Conservation (phyloP, 2,888 invertebrate species). For the Anodontia alba region DNA sequence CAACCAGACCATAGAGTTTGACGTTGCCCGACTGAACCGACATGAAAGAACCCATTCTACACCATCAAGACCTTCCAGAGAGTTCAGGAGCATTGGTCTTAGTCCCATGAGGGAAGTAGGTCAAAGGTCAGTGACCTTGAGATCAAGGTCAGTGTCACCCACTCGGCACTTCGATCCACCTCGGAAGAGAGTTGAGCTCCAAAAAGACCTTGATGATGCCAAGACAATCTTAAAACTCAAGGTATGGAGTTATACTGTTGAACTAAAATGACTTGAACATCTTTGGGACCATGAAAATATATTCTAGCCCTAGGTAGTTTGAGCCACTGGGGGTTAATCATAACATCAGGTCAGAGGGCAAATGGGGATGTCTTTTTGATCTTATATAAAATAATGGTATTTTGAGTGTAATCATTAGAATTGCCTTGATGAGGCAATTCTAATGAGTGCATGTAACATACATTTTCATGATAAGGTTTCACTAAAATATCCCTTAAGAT, state of each 20-base stretch:
- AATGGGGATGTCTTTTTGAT: no score
- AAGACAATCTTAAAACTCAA: constrained; percentile 74
- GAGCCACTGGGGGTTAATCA: no score
- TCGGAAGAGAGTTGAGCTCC: constrained; percentile 59
- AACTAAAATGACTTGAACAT: no score
- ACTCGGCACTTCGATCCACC: constrained; percentile 40
- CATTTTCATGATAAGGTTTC: no score
- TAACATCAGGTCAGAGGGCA: no score
- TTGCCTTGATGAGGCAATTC: no score
- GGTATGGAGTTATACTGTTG: constrained; percentile 59
- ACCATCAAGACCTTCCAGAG: constrained; percentile 63
- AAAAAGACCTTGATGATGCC: constrained; percentile 72
- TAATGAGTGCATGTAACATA: no score
- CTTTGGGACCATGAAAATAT: no score
- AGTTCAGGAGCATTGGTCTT: constrained; percentile 59
- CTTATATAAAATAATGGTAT: no score
- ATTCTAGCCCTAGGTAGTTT: no score
- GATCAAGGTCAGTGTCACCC: constrained; percentile 72
- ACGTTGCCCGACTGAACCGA: constrained; percentile 69
- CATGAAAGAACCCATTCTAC: constrained; percentile 76
- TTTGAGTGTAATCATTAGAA: no score
- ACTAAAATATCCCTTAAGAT: no score
- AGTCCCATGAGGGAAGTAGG: constrained; percentile 64
- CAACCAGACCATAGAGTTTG: constrained; percentile 73
- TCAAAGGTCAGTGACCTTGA: constrained; percentile 52